These are phyloP conservation scores for Elysia chlorotica DNA, from an alignment of 1,140 invertebrate genomes.

Conservation along the genomic window DNA sequence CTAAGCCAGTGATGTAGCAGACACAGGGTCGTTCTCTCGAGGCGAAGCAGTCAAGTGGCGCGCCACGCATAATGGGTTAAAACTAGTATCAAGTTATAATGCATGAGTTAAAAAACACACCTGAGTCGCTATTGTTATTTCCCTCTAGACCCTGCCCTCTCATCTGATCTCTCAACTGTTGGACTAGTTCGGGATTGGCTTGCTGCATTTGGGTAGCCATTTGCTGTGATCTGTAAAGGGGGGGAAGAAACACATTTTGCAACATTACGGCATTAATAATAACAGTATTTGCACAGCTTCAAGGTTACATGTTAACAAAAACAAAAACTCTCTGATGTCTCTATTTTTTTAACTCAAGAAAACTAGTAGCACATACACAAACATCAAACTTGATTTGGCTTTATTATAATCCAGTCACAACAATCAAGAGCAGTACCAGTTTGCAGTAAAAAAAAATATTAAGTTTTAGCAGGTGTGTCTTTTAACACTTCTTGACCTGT, in stretches of 20 bases:
- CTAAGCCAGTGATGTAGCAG: too few relatives aligned
- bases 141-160: constrained; percentile 1
- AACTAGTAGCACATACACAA: background rate
- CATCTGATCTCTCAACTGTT: constrained; percentile 69
- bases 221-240: constrained; percentile 70
- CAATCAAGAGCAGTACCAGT: too few relatives aligned
- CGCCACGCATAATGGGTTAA: too few relatives aligned
- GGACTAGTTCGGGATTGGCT: constrained; percentile 72
- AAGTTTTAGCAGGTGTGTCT: too few relatives aligned
- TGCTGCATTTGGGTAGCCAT: constrained; percentile 73
- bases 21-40: too few relatives aligned
- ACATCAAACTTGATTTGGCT: too few relatives aligned
- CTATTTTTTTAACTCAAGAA: background rate
- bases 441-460: too few relatives aligned
- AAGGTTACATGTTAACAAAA: background rate
- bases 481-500: too few relatives aligned
- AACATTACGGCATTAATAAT: background rate
- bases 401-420: too few relatives aligned
- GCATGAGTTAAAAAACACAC: too few relatives aligned
- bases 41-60: too few relatives aligned
- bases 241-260: background rate
- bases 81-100: too few relatives aligned
- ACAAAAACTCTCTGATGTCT: background rate
- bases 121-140: background rate
- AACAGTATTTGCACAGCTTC: background rate